Percentiles rank a stretch among this genome's conserved stretches.
Evolutionary conservation across 2,113 vertebrate species (phyloP).

Genomic region (Aplodontia rufa): DNA sequence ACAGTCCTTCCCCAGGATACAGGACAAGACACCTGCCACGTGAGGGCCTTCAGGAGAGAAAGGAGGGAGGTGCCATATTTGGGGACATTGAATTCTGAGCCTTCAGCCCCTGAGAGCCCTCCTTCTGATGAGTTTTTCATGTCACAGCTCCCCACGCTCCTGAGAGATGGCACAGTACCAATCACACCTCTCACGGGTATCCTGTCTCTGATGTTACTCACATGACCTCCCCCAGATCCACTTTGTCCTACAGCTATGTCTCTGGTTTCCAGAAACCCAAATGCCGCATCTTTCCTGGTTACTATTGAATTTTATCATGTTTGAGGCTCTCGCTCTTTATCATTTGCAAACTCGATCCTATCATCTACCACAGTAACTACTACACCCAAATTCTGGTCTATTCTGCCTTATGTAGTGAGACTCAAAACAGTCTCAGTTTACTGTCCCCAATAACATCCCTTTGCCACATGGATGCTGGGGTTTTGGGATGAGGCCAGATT

Average conservation of each 20-base stretch:
- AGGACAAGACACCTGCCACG: background rate
- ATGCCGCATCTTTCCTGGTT: background rate
- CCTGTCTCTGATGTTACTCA: background rate
- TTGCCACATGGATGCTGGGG: no score
- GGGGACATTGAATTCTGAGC: background rate
- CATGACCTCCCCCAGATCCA: background rate
- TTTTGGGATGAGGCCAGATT: no score
- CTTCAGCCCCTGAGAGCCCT: background rate
- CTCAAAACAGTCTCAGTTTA: background rate
- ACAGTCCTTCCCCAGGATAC: background rate
- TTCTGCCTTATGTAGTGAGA: background rate
- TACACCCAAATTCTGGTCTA: background rate
- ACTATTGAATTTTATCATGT: background rate
- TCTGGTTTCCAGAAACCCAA: background rate
- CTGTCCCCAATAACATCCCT: background rate
- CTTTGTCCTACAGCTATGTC: background rate
- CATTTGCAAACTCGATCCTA: background rate
- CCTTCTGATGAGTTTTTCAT: background rate
- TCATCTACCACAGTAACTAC: background rate
- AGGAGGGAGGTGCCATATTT: no score
- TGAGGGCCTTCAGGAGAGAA: background rate
- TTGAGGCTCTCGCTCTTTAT: background rate
- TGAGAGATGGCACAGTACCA: background rate
- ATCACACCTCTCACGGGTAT: background rate
- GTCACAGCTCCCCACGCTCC: background rate